Evolutionary conservation across 2,888 invertebrate genomes (phyloP), one percentile per base, ranked within the genome.

Genomic region (Volucella bombylans): DNA sequence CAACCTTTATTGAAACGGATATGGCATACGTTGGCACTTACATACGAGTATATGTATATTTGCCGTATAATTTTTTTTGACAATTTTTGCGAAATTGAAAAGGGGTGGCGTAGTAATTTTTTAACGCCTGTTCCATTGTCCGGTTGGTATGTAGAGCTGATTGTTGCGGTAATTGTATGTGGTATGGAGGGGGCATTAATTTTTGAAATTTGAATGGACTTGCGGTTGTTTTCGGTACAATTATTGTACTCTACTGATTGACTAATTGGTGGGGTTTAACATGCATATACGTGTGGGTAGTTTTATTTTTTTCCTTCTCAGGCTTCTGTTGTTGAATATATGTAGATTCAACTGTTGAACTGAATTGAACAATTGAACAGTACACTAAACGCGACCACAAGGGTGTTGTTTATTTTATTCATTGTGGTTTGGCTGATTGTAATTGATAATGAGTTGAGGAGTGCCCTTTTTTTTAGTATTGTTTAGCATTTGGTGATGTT

Each of bases 251-350:
- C 9, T 41, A 15, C 15, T 31, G 9, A 11, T 10, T 47, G 39
- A 54, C 64, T 73, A 73, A 73, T 73, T 73, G 47, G 73, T 57
- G 55, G 64, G 49, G 10, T 14, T 41, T 54, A 23, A 23, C 18
- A 23, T 23, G 2, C 3, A 23, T 2, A 23, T 23, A 23, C 18
- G 1, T 15, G 10, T 31, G 18, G 10, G 8, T 18, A 31, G n/a
- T 55, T 55, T 55, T 38, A n/a, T n/a, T 3, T n/a, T 11, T 47
- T 55, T 43, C 57, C 49, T 57, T 15, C 39, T 49, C 14, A 6
- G 41, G 8, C 8, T 18, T 65, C 14, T 41, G 12, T n/a, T 49
- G 23, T 41, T 41, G 31, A 31, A 31, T 31, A 6, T 31, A 6
- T 31, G 31, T 31, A 4, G 41, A 43, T 52, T 55, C 18, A 59